phyloP scores from a whole-genome alignment of 2,797 vertebrate genomes.

The Salarias fasciatus region DNA sequence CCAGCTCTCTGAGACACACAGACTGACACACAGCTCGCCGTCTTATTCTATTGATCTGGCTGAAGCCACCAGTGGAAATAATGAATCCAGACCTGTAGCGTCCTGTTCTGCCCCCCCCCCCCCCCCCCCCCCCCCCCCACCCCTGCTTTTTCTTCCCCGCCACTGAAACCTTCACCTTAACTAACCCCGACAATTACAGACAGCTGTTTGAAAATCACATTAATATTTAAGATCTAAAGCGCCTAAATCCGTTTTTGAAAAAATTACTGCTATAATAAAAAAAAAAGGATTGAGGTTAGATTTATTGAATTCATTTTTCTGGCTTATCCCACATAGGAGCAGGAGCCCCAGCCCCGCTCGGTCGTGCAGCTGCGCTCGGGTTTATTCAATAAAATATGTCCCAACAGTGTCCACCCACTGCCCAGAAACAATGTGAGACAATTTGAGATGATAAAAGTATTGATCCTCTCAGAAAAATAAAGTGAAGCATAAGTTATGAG shows the following conservation, averaged over 20 bases:
- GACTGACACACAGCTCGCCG: conserved; percentile 17
- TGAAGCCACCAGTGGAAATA: conserved; percentile 61
- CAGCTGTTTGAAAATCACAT: conserved; percentile 4
- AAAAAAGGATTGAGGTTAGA: background rate
- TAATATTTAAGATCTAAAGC: conserved; percentile 2
- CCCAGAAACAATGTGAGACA: background rate
- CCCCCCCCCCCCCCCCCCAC: background rate
- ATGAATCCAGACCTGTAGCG: conserved; percentile 59
- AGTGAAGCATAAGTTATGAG: background rate
- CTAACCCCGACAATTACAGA: conserved; percentile 14
- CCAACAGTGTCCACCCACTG: background rate
- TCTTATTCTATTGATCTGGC: conserved; percentile 58
- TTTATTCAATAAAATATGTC: background rate
- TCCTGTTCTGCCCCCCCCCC: conserved; percentile 15
- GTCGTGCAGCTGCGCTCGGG: background rate
- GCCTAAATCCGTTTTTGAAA: background rate
- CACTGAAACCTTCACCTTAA: conserved; percentile 17
- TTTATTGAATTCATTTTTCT: conserved; percentile 1
- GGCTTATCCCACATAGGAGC: background rate
- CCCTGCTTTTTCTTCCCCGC: background rate
- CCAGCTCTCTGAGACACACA: conserved; percentile 21
- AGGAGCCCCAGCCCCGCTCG: background rate
- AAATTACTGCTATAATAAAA: background rate
- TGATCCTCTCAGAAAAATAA: background rate
- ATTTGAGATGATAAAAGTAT: background rate